Evolutionary conservation across 2,113 vertebrate genomes (phyloP).

Genomic region (Callocephalon fimbriatum): DNA sequence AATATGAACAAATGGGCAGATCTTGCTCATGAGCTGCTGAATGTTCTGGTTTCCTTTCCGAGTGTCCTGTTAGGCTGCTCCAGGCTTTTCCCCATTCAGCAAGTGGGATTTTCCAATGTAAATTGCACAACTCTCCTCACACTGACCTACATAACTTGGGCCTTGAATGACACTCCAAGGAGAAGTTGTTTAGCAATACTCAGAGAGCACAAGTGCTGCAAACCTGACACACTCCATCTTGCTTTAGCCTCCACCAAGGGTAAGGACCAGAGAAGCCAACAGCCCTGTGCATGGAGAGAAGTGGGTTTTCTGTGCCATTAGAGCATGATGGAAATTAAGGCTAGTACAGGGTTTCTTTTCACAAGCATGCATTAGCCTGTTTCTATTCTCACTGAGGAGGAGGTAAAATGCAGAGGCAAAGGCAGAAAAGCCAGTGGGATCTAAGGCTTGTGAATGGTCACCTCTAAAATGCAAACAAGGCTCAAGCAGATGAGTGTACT

Average conservation of each 20-base stretch:
- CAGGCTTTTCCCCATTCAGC: neutral
- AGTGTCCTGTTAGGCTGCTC: neutral
- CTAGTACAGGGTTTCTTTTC: neutral
- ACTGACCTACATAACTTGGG: accelerated
- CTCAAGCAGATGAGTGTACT: neutral
- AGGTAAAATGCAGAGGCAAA: neutral
- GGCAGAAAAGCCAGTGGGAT: neutral
- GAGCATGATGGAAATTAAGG: neutral
- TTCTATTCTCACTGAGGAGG: neutral
- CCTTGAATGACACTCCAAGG: neutral
- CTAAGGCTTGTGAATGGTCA: neutral
- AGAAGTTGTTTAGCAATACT: neutral
- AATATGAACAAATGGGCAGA: neutral
- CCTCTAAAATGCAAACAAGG: neutral
- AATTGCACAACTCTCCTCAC: accelerated
- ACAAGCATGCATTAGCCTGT: neutral
- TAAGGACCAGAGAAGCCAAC: accelerated
- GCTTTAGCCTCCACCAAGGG: neutral
- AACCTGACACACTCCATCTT: neutral
- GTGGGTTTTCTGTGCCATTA: neutral
- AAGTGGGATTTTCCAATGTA: neutral
- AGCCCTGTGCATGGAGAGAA: neutral
- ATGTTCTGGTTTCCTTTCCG: neutral
- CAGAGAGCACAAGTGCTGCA: neutral
- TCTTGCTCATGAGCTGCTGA: neutral